Conservation (phyloP, 2,888 invertebrate genomes). For the Torymus auratus region DNA sequence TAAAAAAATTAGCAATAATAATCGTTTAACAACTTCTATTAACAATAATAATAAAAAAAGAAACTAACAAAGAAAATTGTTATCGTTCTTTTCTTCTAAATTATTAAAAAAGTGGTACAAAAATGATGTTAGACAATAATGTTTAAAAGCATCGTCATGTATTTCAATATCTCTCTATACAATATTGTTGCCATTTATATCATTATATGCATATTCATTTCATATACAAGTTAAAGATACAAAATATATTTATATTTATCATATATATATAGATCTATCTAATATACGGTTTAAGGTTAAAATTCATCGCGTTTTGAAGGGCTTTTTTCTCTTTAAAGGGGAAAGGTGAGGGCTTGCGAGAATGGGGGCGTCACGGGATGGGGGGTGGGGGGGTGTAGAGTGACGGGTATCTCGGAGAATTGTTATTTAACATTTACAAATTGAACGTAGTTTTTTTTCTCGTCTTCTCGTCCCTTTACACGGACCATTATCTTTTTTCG, state of each 20-base stretch:
- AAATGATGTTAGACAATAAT: constrained; percentile 72
- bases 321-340: constrained; percentile 2
- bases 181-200: constrained; percentile 74
- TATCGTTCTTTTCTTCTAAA: constrained; percentile 39
- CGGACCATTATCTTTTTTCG: constrained; percentile 22
- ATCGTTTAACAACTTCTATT: neutral
- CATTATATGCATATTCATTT: constrained; percentile 74
- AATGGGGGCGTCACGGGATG: neutral
- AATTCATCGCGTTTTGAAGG: constrained; percentile 66
- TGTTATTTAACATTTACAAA: constrained; percentile 65
- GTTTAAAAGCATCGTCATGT: constrained; percentile 77
- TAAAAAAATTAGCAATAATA: constrained; percentile 33
- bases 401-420: constrained; percentile 59
- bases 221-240: constrained; percentile 76
- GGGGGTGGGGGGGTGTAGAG: constrained; percentile 37
- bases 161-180: constrained; percentile 77
- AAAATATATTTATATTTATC: constrained; percentile 73
- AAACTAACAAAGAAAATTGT: constrained; percentile 45
- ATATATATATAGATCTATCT: constrained; percentile 60
- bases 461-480: constrained; percentile 27
- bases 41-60: constrained; percentile 31
- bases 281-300: constrained; percentile 65
- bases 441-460: constrained; percentile 48
- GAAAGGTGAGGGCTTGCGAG: neutral
- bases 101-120: constrained; percentile 57